These are phyloP conservation scores for Ceratina calcarata DNA, from an alignment of 1,140 invertebrate species.

Conservation along the genomic window DNA sequence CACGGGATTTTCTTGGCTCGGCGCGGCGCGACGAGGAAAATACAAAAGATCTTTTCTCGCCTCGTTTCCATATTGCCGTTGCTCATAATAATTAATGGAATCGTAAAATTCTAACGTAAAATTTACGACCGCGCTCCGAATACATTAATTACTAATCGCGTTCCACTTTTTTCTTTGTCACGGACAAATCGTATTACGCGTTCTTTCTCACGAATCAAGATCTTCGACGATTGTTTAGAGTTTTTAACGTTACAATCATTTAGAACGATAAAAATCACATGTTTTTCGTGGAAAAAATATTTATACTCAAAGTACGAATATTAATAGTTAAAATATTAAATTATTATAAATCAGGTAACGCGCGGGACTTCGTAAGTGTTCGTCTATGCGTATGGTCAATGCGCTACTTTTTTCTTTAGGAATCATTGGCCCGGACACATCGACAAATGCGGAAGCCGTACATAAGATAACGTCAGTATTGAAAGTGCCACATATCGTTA, in stretches of 20 bases:
- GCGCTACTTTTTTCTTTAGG: slow-evolving; percentile 59
- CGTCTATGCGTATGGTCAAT: background rate
- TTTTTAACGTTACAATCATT: no score
- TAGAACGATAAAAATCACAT: no score
- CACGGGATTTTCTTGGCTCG: background rate
- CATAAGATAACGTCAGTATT: slow-evolving; percentile 77
- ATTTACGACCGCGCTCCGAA: background rate
- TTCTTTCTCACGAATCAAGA: no score
- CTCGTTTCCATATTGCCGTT: background rate
- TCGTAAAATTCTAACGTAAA: background rate
- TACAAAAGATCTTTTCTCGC: background rate
- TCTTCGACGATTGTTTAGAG: no score
- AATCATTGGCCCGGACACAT: slow-evolving; percentile 76
- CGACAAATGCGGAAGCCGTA: slow-evolving; percentile 72
- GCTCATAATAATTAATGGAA: background rate
- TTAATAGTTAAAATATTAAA: background rate
- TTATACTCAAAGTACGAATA: no score
- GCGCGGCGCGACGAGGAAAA: background rate
- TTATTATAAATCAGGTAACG: background rate
- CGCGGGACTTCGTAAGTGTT: background rate
- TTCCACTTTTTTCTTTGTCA: background rate
- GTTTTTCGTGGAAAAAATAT: no score
- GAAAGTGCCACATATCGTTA: slow-evolving; percentile 77
- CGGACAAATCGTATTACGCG: background rate
- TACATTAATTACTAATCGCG: background rate